These are phyloP conservation scores for Hydropsyche tenuis DNA, from an alignment of 1,140 invertebrate genomes.

Conservation along the genomic window DNA sequence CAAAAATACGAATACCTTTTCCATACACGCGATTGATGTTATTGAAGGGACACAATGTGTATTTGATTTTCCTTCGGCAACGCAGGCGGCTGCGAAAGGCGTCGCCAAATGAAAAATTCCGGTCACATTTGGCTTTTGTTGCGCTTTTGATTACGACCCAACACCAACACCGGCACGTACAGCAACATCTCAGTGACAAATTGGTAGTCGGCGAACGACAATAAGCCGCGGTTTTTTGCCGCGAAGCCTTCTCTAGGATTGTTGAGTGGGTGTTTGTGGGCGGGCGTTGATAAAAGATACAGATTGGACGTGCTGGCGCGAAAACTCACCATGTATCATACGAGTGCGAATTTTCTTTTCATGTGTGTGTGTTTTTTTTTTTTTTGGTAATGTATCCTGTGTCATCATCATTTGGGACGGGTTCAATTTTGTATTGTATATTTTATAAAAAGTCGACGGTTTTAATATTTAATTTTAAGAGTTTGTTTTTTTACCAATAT, in stretches of 20 bases:
- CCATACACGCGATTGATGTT: constrained; percentile 26
- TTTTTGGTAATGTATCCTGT: too few relatives aligned
- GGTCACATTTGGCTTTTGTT: constrained; percentile 50
- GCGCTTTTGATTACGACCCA: constrained; percentile 47
- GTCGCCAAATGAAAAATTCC: constrained; percentile 47
- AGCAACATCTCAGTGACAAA: constrained; percentile 38
- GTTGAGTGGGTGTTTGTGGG: not conserved
- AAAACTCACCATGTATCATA: too few relatives aligned
- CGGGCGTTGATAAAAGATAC: not conserved
- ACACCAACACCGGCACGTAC: constrained; percentile 28
- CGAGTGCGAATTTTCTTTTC: too few relatives aligned
- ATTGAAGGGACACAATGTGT: constrained; percentile 30
- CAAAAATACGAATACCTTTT: too few relatives aligned
- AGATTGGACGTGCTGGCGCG: constrained; percentile 4
- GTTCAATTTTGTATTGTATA: too few relatives aligned
- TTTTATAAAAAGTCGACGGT: too few relatives aligned
- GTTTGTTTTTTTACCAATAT: too few relatives aligned
- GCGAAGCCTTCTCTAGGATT: not conserved
- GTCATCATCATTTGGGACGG: too few relatives aligned
- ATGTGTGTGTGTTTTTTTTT: too few relatives aligned
- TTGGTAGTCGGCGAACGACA: constrained; percentile 28
- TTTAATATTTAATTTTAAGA: too few relatives aligned
- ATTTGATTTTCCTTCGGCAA: constrained; percentile 22
- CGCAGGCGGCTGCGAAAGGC: not conserved
- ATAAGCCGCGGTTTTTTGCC: not conserved